These are phyloP conservation scores for Sinocyclocheilus anophthalmus DNA, from an alignment of 2,113 vertebrate species.

Conservation along the genomic window DNA sequence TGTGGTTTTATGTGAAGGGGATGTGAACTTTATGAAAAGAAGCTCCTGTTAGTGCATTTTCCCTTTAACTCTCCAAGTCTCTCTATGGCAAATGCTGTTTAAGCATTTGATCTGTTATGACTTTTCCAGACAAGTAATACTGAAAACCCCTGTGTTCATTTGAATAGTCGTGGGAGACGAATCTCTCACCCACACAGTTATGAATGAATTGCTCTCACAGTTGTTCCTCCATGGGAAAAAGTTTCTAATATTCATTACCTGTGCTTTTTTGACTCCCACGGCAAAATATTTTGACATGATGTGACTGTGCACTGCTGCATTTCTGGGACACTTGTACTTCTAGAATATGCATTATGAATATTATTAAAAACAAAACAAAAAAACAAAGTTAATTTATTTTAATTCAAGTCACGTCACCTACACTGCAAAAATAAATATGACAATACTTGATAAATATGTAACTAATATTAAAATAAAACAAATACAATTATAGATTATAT, in stretches of 20 bases:
- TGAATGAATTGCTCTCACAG: conserved; percentile 45
- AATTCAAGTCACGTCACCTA: no score
- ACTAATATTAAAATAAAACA: no score
- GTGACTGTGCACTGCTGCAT: background rate
- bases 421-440: no score
- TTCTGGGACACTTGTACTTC: background rate
- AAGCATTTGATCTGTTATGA: conserved; percentile 51
- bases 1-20: background rate
- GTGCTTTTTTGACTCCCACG: background rate
- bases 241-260: conserved; percentile 13
- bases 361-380: background rate
- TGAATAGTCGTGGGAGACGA: conserved; percentile 50
- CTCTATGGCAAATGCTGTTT: conserved; percentile 50
- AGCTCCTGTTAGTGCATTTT: background rate
- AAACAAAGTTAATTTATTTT: background rate
- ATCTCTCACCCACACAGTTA: conserved; percentile 43
- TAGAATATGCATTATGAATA: background rate
- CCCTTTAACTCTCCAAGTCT: conserved; percentile 48
- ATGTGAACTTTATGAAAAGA: background rate
- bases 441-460: no score
- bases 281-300: background rate
- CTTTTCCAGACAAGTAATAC: conserved; percentile 52
- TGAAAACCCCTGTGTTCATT: conserved; percentile 55
- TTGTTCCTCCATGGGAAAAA: conserved; percentile 30
- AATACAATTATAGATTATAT: no score